Evolutionary conservation across 2,888 invertebrate species (phyloP), one percentile per base, ranked within the genome.

Genomic region (Pyrgus malvae): DNA sequence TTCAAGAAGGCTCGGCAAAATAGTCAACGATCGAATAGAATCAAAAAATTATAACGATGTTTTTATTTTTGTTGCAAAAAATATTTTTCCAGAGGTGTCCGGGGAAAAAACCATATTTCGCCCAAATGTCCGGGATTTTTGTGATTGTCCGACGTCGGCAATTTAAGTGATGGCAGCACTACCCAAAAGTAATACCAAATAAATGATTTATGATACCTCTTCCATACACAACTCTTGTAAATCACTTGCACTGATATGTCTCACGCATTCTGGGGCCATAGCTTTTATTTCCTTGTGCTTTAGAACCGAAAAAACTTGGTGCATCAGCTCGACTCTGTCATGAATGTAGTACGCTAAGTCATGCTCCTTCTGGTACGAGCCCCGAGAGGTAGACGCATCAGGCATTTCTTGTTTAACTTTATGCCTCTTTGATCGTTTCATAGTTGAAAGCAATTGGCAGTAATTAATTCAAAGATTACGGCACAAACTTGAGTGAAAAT

Each of bases 171-270:
- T 11, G n/a, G 2, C 9, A 11, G 11, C 21, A 21, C 21, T 21
- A 21, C 3, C 84, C 59, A 0, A 57, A 27, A 1, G n/a, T 33
- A 12, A 12, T 12, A 33, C 12, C 12, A 12, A 12, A 12, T 33
- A 2, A 33, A 12, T 35, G 12, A 4, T 35, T 29, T 0, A 29
- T n/a, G 14, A 19, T 44, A 92, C 89, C 79, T 93, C 93, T 63
- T 93, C 93, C 0, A 92, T 78, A 56, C 92, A 93, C 0, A 91
- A 73, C 60, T 92, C 93, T 65, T 93, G 91, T 12, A 93, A 75
- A 64, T 92, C 91, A 58, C 91, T 91, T 48, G 91, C 67, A 6
- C 83, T 75, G 21, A 90, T 73, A 48, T 82, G 72, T 38, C 82
- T 68, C 2, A 90, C 78, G 48, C 91, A 91, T 7, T 90, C 88